A percentile compares a stretch with the other conserved stretches of the same genome.
Evolutionary conservation across 2,797 vertebrate species (phyloP).

Genomic region (Gambelia wislizenii): DNA sequence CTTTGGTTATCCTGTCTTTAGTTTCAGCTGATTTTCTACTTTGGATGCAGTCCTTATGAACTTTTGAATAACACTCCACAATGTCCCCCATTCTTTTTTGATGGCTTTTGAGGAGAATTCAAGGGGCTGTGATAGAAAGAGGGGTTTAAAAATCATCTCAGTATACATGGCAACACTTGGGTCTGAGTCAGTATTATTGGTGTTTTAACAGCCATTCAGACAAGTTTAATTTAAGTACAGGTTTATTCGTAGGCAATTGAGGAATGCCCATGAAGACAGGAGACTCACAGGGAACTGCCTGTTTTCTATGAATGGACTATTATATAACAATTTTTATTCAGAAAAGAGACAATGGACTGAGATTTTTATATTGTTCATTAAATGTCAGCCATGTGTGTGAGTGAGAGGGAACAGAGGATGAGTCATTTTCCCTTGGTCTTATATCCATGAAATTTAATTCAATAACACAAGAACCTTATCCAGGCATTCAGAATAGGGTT

Average conservation of each 20-base stretch:
- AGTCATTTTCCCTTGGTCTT: neutral
- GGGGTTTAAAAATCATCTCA: neutral
- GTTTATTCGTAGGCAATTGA: neutral
- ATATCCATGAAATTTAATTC: neutral
- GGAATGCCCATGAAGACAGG: neutral
- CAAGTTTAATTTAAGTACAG: neutral
- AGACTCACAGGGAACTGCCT: neutral
- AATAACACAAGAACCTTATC: neutral
- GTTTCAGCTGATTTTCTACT: neutral
- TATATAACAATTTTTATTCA: neutral
- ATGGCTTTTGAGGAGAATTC: neutral
- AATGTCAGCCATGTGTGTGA: neutral
- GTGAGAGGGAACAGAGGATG: too few relatives aligned
- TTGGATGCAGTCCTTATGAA: too few relatives aligned
- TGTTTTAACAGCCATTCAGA: neutral
- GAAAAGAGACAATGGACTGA: slow-evolving; percentile 8
- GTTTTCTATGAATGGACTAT: neutral
- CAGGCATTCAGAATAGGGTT: too few relatives aligned
- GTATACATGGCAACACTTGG: neutral
- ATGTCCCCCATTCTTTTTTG: neutral
- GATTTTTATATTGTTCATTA: neutral
- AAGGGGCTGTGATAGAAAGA: neutral
- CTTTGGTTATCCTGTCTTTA: neutral
- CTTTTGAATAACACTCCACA: neutral
- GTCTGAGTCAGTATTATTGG: neutral